phyloP scores from a whole-genome alignment of 2,797 vertebrate genomes.

The Clarias platycephalus region DNA sequence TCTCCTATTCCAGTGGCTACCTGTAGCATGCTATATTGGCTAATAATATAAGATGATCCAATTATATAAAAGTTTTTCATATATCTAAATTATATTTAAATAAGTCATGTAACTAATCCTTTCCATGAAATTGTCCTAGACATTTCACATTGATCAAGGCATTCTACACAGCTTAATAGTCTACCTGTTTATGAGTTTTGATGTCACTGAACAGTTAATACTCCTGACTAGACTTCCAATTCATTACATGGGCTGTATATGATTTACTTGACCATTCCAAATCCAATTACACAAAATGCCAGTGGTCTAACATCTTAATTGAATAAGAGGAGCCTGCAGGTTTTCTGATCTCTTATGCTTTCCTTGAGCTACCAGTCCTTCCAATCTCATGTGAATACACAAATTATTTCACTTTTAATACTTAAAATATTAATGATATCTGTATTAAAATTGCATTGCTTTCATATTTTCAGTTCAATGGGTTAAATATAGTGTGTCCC shows the following conservation, averaged over 20 bases:
- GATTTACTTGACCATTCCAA: slow-evolving; percentile 19
- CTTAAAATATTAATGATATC: not conserved
- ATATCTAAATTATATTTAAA: not conserved
- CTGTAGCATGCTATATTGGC: not conserved
- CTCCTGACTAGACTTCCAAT: slow-evolving; percentile 44
- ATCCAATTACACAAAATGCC: slow-evolving; percentile 39
- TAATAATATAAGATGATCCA: not conserved
- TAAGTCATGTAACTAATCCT: not conserved
- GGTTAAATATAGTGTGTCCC: not conserved
- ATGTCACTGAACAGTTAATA: slow-evolving; percentile 33
- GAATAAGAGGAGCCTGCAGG: slow-evolving; percentile 11
- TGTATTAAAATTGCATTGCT: not conserved
- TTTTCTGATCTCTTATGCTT: slow-evolving; percentile 21
- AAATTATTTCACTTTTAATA: slow-evolving; percentile 3
- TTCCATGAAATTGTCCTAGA: not conserved
- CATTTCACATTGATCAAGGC: too few relatives aligned
- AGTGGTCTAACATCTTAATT: slow-evolving; percentile 38
- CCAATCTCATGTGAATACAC: slow-evolving; percentile 31
- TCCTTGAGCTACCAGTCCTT: slow-evolving; percentile 12
- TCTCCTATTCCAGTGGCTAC: not conserved
- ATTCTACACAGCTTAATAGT: slow-evolving; percentile 1
- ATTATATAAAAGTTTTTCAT: not conserved
- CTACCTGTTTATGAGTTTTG: slow-evolving; percentile 10
- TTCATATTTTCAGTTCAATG: not conserved
- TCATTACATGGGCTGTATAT: slow-evolving; percentile 38